Evolutionary conservation across 2,888 invertebrate species (phyloP).

Genomic region (Morpho deidamia): DNA sequence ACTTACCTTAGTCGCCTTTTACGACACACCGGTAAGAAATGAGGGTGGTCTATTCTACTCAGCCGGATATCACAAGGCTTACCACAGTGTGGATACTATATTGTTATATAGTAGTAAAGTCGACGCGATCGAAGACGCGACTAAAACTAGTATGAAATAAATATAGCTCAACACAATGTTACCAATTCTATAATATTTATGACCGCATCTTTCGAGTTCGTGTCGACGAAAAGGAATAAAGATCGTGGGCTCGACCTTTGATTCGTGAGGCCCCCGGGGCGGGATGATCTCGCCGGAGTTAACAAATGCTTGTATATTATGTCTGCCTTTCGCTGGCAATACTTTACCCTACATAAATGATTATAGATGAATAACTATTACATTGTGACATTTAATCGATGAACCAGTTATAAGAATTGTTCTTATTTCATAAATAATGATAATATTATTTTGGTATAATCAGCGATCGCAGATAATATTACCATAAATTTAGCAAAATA

Average conservation of each 20-base stretch:
- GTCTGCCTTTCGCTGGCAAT: conserved; percentile 12
- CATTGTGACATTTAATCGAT: too few relatives aligned
- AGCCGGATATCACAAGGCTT: too few relatives aligned
- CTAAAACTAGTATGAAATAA: too few relatives aligned
- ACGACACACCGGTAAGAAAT: too few relatives aligned
- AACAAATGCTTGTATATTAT: conserved; percentile 28
- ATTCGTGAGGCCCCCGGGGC: conserved; percentile 40
- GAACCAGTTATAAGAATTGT: neutral
- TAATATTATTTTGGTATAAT: too few relatives aligned
- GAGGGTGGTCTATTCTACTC: too few relatives aligned
- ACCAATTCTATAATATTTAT: conserved; percentile 19
- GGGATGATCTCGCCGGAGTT: conserved; percentile 40
- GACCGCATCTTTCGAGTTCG: conserved; percentile 18
- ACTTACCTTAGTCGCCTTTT: too few relatives aligned
- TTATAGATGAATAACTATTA: neutral
- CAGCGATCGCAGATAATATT: too few relatives aligned
- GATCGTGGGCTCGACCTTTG: conserved; percentile 47
- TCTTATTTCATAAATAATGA: neutral
- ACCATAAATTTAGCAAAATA: too few relatives aligned
- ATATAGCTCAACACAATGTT: neutral
- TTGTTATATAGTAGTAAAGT: too few relatives aligned
- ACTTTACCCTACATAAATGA: neutral
- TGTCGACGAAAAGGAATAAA: conserved; percentile 23
- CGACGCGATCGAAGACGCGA: too few relatives aligned
- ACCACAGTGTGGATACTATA: too few relatives aligned